Conservation (phyloP, 2,113 vertebrate genomes). For the Peromyscus leucopus region DNA sequence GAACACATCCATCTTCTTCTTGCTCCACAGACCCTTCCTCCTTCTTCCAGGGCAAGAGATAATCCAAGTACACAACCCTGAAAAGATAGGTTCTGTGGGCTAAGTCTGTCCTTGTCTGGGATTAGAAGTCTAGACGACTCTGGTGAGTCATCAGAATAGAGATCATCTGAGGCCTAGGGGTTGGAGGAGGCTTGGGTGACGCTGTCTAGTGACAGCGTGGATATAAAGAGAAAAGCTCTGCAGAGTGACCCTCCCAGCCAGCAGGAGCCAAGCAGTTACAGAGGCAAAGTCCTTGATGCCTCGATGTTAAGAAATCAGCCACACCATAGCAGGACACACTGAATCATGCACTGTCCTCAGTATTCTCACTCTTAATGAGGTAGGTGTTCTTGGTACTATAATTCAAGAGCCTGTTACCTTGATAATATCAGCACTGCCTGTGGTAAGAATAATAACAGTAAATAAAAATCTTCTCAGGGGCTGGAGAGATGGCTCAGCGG, state of each 20-base stretch:
- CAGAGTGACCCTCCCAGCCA: neutral
- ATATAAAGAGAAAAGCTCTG: constrained; percentile 41
- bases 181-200: constrained; percentile 1
- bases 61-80: constrained; percentile 81
- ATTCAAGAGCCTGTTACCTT: neutral
- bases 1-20: constrained; percentile 95
- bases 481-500: neutral
- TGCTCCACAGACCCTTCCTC: constrained; percentile 80
- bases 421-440: neutral
- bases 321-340: neutral
- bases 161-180: constrained; percentile 36
- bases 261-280: neutral
- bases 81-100: neutral
- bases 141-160: constrained; percentile 33
- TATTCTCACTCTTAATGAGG: constrained; percentile 4
- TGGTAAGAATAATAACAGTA: constrained; percentile 27
- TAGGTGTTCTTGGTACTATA: constrained; percentile 49
- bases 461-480: constrained; percentile 1
- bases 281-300: neutral
- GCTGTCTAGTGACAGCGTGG: neutral
- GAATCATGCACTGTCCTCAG: constrained; percentile 3
- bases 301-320: neutral
- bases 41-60: constrained; percentile 51
- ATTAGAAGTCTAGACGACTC: constrained; percentile 13
- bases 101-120: constrained; percentile 1